Percentiles rank a stretch among this genome's conserved stretches.
Conservation (phyloP, 2,888 invertebrate genomes). For the Stramonita haemastoma region DNA sequence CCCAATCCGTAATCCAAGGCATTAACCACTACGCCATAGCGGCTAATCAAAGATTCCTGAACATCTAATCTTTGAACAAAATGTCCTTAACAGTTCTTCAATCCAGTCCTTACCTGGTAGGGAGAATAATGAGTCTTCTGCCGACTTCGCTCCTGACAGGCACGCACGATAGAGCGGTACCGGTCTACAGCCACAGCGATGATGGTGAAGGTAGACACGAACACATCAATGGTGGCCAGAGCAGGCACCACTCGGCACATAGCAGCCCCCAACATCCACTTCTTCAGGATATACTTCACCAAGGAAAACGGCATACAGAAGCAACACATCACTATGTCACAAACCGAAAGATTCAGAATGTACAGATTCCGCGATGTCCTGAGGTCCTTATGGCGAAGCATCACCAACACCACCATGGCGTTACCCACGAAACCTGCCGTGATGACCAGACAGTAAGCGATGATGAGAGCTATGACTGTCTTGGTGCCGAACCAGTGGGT, state of each 20-base stretch:
- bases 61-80: no score
- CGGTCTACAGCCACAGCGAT: slow-evolving; percentile 71
- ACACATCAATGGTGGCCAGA: slow-evolving; percentile 69
- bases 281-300: slow-evolving; percentile 41
- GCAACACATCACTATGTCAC: slow-evolving; percentile 58
- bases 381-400: slow-evolving; percentile 55
- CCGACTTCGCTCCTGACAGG: slow-evolving; percentile 48
- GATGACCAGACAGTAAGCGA: slow-evolving; percentile 62
- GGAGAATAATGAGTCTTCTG: neutral
- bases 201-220: slow-evolving; percentile 71
- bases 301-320: slow-evolving; percentile 34
- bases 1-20: no score
- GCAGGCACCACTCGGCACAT: slow-evolving; percentile 62
- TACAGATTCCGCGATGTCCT: slow-evolving; percentile 64
- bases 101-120: neutral
- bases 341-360: slow-evolving; percentile 69
- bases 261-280: slow-evolving; percentile 68
- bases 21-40: no score
- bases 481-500: slow-evolving; percentile 44
- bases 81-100: neutral
- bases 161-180: slow-evolving; percentile 65
- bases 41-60: no score
- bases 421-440: slow-evolving; percentile 65
- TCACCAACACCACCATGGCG: slow-evolving; percentile 63
- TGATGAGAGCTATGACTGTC: slow-evolving; percentile 56